Conservation (phyloP, 2,888 invertebrate genomes). For the Aleiodes testaceus region DNA sequence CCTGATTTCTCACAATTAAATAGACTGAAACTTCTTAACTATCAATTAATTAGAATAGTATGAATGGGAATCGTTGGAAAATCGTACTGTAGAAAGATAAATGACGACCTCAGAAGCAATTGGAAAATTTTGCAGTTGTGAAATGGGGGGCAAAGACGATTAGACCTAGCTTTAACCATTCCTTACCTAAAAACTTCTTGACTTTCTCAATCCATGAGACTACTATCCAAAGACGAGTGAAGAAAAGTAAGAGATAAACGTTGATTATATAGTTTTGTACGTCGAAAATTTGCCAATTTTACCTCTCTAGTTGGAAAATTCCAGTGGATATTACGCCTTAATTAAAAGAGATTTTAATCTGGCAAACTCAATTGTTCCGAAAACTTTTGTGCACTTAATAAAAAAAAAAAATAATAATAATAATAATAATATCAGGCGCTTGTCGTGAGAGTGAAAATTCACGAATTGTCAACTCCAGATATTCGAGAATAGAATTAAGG, state of each 20-base stretch:
- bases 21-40: slow-evolving; percentile 18
- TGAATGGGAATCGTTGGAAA: neutral
- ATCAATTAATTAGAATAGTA: slow-evolving; percentile 23
- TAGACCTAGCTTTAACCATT: slow-evolving; percentile 25
- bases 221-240: slow-evolving; percentile 7
- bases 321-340: slow-evolving; percentile 37
- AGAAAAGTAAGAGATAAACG: slow-evolving; percentile 18
- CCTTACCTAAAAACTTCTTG: slow-evolving; percentile 30
- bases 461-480: slow-evolving; percentile 8
- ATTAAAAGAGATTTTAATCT: slow-evolving; percentile 35
- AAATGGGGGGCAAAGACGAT: slow-evolving; percentile 30
- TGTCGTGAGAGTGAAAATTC: slow-evolving; percentile 24
- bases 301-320: slow-evolving; percentile 22
- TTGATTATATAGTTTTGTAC: slow-evolving; percentile 25
- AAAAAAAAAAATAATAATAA: neutral
- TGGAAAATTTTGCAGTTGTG: slow-evolving; percentile 18
- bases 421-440: neutral
- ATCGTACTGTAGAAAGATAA: slow-evolving; percentile 25
- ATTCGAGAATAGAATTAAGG: slow-evolving; percentile 48
- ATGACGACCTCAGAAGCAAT: slow-evolving; percentile 35
- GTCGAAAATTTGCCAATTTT: slow-evolving; percentile 37
- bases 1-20: slow-evolving; percentile 2
- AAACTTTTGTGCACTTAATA: slow-evolving; percentile 7
- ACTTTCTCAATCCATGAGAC: slow-evolving; percentile 31
- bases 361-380: slow-evolving; percentile 6